Evolutionary conservation across 30 jellyfish, hydroid and myxozoan species (phyloP), one percentile per base, ranked within the genome.

Genomic region (Aurelia aurita complex sp. Pacific): DNA sequence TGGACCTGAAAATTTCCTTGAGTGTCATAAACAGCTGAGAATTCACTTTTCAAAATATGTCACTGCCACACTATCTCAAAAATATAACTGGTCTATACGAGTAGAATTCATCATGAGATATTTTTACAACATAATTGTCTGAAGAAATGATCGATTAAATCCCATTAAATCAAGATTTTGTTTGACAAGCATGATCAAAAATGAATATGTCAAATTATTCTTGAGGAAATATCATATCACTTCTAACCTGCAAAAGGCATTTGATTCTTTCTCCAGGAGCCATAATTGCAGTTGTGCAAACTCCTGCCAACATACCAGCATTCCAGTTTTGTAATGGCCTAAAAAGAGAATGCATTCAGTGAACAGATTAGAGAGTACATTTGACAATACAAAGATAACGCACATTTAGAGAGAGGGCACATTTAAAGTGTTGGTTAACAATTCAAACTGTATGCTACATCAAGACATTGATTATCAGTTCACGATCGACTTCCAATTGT

Each of bases 261-360:
- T 96, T 96, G 69, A 96, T 89, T 52, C 99, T 79, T 71, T 96
- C 99, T 1, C 97, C 98, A 6, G 99, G 99, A 1, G 95, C 96
- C 97, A 96, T 90, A 16, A 96, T 90, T 6, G 78, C 98, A 15
- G 98, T 90, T 11, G 98, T 89, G 67, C 81, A 90, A 65, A 96
- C 98, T n/a, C 99, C 99, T 68, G 99, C 90, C 35, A 96, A 35
- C 96, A 96, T 81, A 13, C 99, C 99, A 55, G 99, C 99, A 83
- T 94, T 94, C 85, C 89, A 88, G 72, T 89, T 83, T 77, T 94
- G 98, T 46, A 87, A 62, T 16, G 91, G 94, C 65, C 98, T 94
- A 53, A 66, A 64, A 35, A 12, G 40, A 6, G 38, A 5, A 7
- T 17, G 13, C 42, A 72, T 0, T 23, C 29, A 23, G 29, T 23